Evolutionary conservation across 2,113 vertebrate species (phyloP).

Genomic region (Oryzias celebensis): DNA sequence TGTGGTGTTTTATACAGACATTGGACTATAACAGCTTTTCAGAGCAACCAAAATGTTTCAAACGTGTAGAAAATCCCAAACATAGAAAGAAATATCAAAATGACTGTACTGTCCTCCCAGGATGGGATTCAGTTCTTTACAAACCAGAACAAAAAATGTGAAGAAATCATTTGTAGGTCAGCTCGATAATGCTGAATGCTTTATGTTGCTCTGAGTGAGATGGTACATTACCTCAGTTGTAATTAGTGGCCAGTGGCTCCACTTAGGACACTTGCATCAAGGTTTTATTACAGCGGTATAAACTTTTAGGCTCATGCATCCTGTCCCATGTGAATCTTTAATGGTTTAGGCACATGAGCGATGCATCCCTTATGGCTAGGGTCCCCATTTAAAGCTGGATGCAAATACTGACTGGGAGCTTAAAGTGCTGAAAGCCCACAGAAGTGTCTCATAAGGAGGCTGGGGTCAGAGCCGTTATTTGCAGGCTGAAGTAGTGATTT

Average conservation of each 20-base stretch:
- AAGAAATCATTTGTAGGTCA: too few species aligned
- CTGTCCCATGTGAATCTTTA: neutral
- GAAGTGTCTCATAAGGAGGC: neutral
- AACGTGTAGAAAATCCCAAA: too few species aligned
- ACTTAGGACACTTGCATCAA: neutral
- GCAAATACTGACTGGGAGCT: neutral
- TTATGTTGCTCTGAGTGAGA: neutral
- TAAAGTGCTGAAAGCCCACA: slow-evolving; percentile 14
- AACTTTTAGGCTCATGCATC: neutral
- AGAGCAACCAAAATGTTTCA: too few species aligned
- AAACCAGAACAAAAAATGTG: too few species aligned
- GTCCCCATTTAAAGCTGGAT: slow-evolving; percentile 3
- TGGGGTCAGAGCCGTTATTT: neutral
- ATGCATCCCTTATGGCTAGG: neutral
- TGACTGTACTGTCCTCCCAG: too few species aligned
- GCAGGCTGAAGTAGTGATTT: neutral
- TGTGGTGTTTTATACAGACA: too few species aligned
- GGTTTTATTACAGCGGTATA: neutral
- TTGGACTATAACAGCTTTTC: too few species aligned
- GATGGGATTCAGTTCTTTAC: too few species aligned
- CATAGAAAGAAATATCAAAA: too few species aligned
- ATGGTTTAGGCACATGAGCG: neutral
- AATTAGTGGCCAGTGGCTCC: neutral
- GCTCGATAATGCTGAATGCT: too few species aligned
- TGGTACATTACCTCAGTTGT: neutral